Conservation (phyloP, 2,888 invertebrate species). For the Candidula unifasciata region DNA sequence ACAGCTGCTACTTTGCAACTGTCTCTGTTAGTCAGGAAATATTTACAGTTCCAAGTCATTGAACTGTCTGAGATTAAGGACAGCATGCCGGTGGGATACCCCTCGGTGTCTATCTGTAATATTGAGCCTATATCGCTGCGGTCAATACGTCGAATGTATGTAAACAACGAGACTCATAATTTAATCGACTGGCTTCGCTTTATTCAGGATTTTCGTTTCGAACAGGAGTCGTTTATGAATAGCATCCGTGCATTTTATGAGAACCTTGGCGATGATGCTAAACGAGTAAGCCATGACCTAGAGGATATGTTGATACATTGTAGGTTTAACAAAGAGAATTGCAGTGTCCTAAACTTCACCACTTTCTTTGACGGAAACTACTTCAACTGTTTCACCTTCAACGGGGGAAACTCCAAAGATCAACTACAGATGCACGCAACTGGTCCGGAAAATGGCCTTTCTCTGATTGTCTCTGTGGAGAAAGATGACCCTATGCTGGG, state of each 20-base stretch:
- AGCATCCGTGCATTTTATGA: slow-evolving; percentile 70
- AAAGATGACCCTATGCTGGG: slow-evolving; percentile 70
- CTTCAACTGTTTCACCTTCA: slow-evolving; percentile 75
- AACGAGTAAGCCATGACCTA: slow-evolving; percentile 66
- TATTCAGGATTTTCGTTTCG: slow-evolving; percentile 40
- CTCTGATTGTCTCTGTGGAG: slow-evolving; percentile 73
- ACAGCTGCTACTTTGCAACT: slow-evolving; percentile 72
- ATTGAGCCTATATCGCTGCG: slow-evolving; percentile 71
- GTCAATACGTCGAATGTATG: slow-evolving; percentile 58
- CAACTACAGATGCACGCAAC: slow-evolving; percentile 71
- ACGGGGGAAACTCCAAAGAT: slow-evolving; percentile 62
- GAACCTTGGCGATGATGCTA: slow-evolving; percentile 69
- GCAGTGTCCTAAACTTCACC: slow-evolving; percentile 67
- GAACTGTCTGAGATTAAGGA: slow-evolving; percentile 73
- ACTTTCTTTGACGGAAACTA: slow-evolving; percentile 71
- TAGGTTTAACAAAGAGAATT: slow-evolving; percentile 66
- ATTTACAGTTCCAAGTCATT: slow-evolving; percentile 69
- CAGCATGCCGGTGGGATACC: slow-evolving; percentile 73
- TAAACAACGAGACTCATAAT: not conserved
- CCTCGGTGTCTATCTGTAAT: slow-evolving; percentile 73
- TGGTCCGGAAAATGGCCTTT: slow-evolving; percentile 74
- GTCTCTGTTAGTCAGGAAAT: slow-evolving; percentile 70
- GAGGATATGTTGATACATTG: slow-evolving; percentile 71
- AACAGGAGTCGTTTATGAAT: slow-evolving; percentile 39
- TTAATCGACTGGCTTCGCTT: slow-evolving; percentile 37